phyloP scores from a whole-genome alignment of 1,140 invertebrate species.

The Bombus fervidus region DNA sequence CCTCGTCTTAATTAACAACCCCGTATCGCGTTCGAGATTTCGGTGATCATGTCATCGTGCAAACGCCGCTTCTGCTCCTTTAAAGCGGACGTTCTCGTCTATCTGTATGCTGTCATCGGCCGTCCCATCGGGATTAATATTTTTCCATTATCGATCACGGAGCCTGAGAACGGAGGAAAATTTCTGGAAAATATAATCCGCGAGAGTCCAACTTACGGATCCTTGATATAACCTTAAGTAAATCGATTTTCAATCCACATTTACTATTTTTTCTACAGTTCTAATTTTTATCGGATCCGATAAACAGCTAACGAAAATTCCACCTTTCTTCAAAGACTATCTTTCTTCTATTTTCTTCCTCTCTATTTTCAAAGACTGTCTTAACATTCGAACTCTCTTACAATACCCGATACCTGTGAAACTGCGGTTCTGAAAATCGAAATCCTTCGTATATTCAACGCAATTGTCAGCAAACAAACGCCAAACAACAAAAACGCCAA shows the following conservation, averaged over 20 bases:
- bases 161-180: background rate
- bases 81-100: slow-evolving; percentile 26
- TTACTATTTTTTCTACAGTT: too few relatives aligned
- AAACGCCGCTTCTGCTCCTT: background rate
- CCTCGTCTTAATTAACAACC: slow-evolving; percentile 54
- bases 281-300: too few relatives aligned
- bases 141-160: background rate
- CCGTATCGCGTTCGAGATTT: slow-evolving; percentile 43
- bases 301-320: too few relatives aligned
- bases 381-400: too few relatives aligned
- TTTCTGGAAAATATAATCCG: background rate
- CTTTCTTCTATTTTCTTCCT: too few relatives aligned
- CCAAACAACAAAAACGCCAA: background rate
- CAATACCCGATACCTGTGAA: too few relatives aligned
- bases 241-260: too few relatives aligned
- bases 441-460: background rate
- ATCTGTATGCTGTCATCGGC: background rate
- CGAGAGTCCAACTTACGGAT: background rate
- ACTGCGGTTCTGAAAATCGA: background rate
- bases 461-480: too few relatives aligned
- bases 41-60: slow-evolving; percentile 33
- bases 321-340: too few relatives aligned
- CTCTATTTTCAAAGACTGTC: too few relatives aligned
- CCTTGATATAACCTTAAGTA: too few relatives aligned
- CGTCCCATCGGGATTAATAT: background rate